These are phyloP conservation scores for Hirtodrosophila alboralis DNA, from an alignment of 2,888 invertebrate species.

Conservation along the genomic window DNA sequence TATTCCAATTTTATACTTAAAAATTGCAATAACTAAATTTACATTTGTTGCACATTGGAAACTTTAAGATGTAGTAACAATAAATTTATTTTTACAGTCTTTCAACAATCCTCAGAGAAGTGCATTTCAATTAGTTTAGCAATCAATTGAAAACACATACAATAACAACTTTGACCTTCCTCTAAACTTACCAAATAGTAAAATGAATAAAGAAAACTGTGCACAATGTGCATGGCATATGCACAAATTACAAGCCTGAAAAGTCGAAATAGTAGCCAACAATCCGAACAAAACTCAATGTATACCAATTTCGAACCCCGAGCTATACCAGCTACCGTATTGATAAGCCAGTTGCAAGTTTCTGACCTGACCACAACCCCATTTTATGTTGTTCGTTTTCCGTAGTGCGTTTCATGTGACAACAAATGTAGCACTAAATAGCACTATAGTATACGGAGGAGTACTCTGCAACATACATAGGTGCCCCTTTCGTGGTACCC, in stretches of 20 bases:
- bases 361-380: constrained; percentile 23
- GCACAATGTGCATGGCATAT: constrained; percentile 36
- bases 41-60: too few species aligned
- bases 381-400: constrained; percentile 22
- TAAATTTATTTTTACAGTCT: too few species aligned
- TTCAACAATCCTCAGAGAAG: neutral
- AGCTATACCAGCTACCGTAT: constrained; percentile 8
- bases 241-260: constrained; percentile 44
- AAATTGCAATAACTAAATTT: too few species aligned
- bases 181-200: neutral
- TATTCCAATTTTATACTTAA: too few species aligned
- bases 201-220: constrained; percentile 19
- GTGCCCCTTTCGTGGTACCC: neutral
- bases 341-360: constrained; percentile 42
- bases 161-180: constrained; percentile 18
- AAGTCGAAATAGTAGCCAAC: constrained; percentile 12
- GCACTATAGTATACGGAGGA: constrained; percentile 21
- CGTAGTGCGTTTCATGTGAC: constrained; percentile 59
- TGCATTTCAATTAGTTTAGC: constrained; percentile 36
- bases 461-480: neutral
- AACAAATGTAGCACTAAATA: constrained; percentile 62
- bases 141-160: constrained; percentile 18
- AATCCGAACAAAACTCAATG: constrained; percentile 2
- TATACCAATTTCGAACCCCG: constrained; percentile 1
- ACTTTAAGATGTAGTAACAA: too few species aligned